A percentile compares a stretch with the other conserved stretches of the same genome.
These are phyloP conservation scores for Dascyllus trimaculatus DNA, from an alignment of 2,113 vertebrate species.

Conservation along the genomic window DNA sequence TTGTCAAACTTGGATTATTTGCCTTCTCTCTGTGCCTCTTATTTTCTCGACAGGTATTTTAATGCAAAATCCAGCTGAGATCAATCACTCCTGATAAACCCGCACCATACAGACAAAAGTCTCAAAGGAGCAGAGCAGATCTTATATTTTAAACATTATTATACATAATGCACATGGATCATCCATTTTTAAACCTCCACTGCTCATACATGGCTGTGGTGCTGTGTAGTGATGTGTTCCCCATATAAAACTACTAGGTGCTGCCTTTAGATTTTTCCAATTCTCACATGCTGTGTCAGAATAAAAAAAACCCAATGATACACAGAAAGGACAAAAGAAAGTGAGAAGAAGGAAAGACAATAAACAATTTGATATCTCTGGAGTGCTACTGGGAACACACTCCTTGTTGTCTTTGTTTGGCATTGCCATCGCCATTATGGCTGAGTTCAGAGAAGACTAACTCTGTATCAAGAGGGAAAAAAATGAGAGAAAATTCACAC, in stretches of 20 bases:
- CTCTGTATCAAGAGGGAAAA: constrained; percentile 44
- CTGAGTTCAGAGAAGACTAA: constrained; percentile 64
- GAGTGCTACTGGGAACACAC: constrained; percentile 52
- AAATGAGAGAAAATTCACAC: constrained; percentile 58
- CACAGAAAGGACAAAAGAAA: constrained; percentile 38
- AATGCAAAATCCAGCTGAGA: constrained; percentile 55
- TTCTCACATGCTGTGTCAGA: constrained; percentile 51
- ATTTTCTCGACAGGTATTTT: constrained; percentile 38
- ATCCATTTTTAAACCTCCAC: constrained; percentile 73
- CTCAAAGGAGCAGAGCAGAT: constrained; percentile 57
- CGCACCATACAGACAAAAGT: constrained; percentile 38
- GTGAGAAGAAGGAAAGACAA: constrained; percentile 63
- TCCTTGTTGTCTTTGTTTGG: constrained; percentile 76
- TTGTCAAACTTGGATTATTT: constrained; percentile 26
- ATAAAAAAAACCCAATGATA: constrained; percentile 67
- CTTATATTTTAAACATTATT: constrained; percentile 80
- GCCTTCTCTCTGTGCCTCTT: constrained; percentile 10
- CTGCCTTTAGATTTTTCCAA: constrained; percentile 53
- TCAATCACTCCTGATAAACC: constrained; percentile 63
- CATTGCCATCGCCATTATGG: constrained; percentile 73
- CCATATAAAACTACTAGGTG: constrained; percentile 40
- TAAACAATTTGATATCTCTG: constrained; percentile 77
- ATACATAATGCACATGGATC: constrained; percentile 70
- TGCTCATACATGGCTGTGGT: constrained; percentile 37
- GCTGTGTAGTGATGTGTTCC: constrained; percentile 31